Evolutionary conservation across 2,888 invertebrate species (phyloP).

Genomic region (Rhopalosiphum nymphaeae): DNA sequence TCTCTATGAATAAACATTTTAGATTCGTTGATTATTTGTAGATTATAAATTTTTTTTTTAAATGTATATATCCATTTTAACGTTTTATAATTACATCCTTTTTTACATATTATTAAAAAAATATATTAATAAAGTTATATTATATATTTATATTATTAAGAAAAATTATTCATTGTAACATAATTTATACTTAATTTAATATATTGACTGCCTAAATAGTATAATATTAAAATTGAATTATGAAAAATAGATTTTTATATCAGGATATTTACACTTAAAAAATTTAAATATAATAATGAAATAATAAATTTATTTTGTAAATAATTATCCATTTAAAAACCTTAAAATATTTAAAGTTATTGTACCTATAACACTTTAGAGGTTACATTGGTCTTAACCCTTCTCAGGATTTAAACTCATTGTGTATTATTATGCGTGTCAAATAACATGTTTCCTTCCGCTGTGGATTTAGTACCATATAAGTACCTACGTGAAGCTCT

Average conservation of each 20-base stretch:
- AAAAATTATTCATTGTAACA: not conserved
- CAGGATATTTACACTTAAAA: not conserved
- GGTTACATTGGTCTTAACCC: conserved; percentile 48
- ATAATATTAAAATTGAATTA: not conserved
- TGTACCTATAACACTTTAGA: conserved; percentile 25
- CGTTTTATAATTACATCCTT: not conserved
- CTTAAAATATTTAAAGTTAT: conserved; percentile 19
- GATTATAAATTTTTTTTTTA: not conserved
- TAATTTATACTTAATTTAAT: not conserved
- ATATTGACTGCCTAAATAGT: not conserved
- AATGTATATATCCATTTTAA: not conserved
- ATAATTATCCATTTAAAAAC: not conserved
- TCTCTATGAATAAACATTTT: not conserved
- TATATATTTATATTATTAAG: not conserved
- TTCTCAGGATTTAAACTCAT: conserved; percentile 23
- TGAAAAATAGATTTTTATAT: not conserved
- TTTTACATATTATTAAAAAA: not conserved
- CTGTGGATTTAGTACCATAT: conserved; percentile 56
- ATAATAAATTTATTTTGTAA: not conserved
- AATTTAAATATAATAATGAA: not conserved
- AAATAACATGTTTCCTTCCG: conserved; percentile 47
- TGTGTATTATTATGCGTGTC: conserved; percentile 16
- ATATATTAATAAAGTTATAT: not conserved
- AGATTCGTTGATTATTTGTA: not conserved
- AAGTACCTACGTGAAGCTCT: conserved; percentile 51